Evolutionary conservation across 2,888 invertebrate genomes (phyloP).

Genomic region (Pseudococcus longispinus): DNA sequence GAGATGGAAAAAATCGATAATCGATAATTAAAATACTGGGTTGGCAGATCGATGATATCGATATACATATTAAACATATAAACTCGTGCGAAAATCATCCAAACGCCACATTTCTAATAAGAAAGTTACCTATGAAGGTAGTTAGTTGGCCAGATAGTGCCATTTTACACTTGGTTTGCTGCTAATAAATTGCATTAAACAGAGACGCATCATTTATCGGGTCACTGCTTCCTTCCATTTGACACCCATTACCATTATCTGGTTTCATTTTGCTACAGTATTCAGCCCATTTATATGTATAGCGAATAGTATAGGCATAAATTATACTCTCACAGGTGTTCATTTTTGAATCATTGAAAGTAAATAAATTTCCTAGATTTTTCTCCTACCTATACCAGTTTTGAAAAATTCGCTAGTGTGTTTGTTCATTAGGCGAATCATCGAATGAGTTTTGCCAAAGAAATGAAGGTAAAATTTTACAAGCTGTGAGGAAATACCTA

Average conservation of each 20-base stretch:
- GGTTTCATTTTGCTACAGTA: neutral
- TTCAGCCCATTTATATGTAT: conserved; percentile 17
- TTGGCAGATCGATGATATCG: neutral
- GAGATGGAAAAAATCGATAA: neutral
- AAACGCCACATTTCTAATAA: conserved; percentile 21
- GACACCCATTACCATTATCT: conserved; percentile 43
- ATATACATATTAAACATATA: neutral
- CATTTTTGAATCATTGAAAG: conserved; percentile 27
- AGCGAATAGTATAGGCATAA: conserved; percentile 32
- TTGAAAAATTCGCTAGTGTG: neutral
- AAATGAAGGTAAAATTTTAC: conserved; percentile 6
- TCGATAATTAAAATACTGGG: neutral
- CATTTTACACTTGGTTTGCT: conserved; percentile 39
- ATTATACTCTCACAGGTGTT: conserved; percentile 33
- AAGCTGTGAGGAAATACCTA: neutral
- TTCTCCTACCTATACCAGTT: neutral
- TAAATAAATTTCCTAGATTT: conserved; percentile 16
- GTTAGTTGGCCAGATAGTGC: conserved; percentile 33
- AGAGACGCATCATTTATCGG: conserved; percentile 43
- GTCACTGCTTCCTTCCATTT: conserved; percentile 45
- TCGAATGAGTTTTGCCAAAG: neutral
- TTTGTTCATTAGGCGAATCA: conserved; percentile 44
- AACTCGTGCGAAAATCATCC: neutral
- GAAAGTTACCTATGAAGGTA: conserved; percentile 29
- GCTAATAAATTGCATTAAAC: conserved; percentile 46